Base-by-base conservation (phyloP, 2,113 vertebrate genomes). In the Eclectus roratus region DNA sequence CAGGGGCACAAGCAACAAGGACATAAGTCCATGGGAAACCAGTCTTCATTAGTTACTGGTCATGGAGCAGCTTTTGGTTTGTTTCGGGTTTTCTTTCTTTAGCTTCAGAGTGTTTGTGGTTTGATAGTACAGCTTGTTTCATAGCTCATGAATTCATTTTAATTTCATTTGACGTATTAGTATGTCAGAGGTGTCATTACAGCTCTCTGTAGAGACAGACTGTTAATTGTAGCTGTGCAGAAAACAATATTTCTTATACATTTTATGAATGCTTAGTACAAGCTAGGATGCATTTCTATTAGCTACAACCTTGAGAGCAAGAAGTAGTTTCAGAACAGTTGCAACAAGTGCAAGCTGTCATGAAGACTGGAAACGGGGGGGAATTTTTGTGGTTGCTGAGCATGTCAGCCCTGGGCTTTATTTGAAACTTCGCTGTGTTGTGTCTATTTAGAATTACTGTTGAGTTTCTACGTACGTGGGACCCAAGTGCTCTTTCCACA, bases 261-360 rank as follows among this genome's bases (percentile, higher is more conserved):
- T 89, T 74, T 78, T 80, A 27, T 28, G 33, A 55, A 49, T 87
- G 35, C 31, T 70, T 64, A 37, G 63, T 86, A 74, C 61, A 17
- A 0, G 6, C 29, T 39, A 9, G 16, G 53, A 79, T 16, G 1
- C 0, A 1, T 60, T 66, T 80, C 1, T 66, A 11, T 84, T 68
- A 28, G 9, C n/a, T 27, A 33, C 53, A 61, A 80, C 64, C 37
- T 39, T 68, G 53, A 85, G 44, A 56, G 41, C 28, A 70, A 76
- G 41, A 39, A 79, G 19, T 43, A 50, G 28, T 88, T 93, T 53
- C 68, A 41, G 63, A 85, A 29, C 13, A 58, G 27, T 89, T 39
- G 27, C 6, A 46, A 52, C 52, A 68, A 87, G 23, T 21, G 24
- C 9, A 79, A 58, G 23, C 41, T 58, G 49, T 55, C 11, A 2